These are phyloP conservation scores for Charaxes varanes DNA, from an alignment of 1,140 invertebrate species.

Conservation along the genomic window DNA sequence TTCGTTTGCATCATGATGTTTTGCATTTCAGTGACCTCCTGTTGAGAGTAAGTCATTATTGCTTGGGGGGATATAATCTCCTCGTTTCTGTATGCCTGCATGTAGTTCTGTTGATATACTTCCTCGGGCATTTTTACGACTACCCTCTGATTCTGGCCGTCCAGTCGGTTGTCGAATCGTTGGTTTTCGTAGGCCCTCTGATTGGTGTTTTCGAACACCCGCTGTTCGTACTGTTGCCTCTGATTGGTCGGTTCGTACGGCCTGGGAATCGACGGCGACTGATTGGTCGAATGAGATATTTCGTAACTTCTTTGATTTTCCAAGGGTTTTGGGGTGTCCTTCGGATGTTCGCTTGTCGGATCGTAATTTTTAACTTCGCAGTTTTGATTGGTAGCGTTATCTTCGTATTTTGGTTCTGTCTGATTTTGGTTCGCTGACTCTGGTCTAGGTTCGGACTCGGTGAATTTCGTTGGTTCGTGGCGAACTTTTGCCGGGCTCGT, in stretches of 20 bases:
- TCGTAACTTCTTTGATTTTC: slow-evolving; percentile 7
- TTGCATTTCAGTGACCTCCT: slow-evolving; percentile 25
- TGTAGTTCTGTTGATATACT: slow-evolving; percentile 30
- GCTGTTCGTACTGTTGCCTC: slow-evolving; percentile 8
- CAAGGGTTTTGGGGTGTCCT: slow-evolving; percentile 6
- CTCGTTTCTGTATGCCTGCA: slow-evolving; percentile 32
- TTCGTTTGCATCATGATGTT: slow-evolving; percentile 33
- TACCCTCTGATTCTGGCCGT: slow-evolving; percentile 14
- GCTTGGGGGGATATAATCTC: slow-evolving; percentile 40
- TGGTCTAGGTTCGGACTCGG: slow-evolving; percentile 14
- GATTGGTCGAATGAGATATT: slow-evolving; percentile 19
- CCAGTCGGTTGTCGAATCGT: slow-evolving; percentile 13
- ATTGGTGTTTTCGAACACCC: slow-evolving; percentile 18
- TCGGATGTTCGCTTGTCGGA: slow-evolving; percentile 10
- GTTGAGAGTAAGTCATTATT: slow-evolving; percentile 16
- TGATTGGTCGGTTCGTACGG: slow-evolving; percentile 29
- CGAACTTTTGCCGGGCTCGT: slow-evolving; percentile 28
- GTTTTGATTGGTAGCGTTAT: neutral
- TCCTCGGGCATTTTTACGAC: slow-evolving; percentile 24
- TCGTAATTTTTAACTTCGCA: slow-evolving; percentile 5
- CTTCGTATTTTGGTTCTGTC: slow-evolving; percentile 8
- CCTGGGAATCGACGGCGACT: slow-evolving; percentile 14
- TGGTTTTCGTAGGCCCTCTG: slow-evolving; percentile 16
- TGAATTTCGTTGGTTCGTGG: slow-evolving; percentile 15
- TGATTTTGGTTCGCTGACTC: slow-evolving; percentile 11